These are phyloP conservation scores for Aurelia coerulea DNA, from an alignment of 30 jellyfish, hydroid and myxozoan genomes.

Conservation along the genomic window DNA sequence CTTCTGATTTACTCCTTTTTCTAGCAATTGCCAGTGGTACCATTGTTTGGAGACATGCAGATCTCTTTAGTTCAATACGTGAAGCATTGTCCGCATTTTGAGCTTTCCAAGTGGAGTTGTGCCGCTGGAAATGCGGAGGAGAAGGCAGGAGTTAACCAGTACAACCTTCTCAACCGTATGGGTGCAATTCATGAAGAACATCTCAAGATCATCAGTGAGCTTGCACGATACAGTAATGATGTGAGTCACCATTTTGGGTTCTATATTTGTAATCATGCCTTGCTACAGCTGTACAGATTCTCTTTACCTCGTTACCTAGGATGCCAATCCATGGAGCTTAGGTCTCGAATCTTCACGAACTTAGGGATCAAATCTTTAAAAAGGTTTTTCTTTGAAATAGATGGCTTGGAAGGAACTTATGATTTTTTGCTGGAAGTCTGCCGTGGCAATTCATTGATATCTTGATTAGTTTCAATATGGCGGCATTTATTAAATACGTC, in stretches of 20 bases:
- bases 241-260: constrained; percentile 29
- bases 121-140: constrained; percentile 98
- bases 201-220: constrained; percentile 90
- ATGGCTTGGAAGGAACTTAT: no score
- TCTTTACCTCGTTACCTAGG: not conserved
- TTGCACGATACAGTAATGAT: constrained; percentile 90
- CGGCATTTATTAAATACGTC: no score
- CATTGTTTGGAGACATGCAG: constrained; percentile 98
- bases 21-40: constrained; percentile 97
- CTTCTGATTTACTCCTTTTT: no score
- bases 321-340: not conserved
- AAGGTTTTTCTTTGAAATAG: no score
- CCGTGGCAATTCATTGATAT: no score
- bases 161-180: constrained; percentile 86
- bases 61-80: constrained; percentile 84
- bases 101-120: constrained; percentile 91
- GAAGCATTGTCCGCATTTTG: constrained; percentile 93
- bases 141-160: constrained; percentile 86
- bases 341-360: no score
- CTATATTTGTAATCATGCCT: not conserved
- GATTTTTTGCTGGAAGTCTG: no score
- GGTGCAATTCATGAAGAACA: constrained; percentile 93
- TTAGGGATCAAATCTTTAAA: no score
- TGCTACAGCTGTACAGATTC: not conserved
- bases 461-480: no score